Evolutionary conservation across 2,113 vertebrate species (phyloP), one percentile per base, ranked within the genome.

Genomic region (Mugil cephalus): DNA sequence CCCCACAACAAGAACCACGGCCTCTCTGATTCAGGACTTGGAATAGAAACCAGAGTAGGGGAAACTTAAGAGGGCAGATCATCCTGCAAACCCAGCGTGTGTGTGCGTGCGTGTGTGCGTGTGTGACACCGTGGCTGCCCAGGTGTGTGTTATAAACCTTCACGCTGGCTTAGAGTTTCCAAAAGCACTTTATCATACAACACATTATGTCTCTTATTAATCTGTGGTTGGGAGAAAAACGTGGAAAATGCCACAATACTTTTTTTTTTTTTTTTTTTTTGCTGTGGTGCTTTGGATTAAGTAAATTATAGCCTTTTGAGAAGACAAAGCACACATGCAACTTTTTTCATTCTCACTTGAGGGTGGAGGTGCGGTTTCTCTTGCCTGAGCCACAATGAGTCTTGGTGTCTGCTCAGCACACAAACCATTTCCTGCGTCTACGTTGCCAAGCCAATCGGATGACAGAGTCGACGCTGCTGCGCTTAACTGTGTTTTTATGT

Each of bases 361-460:
- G 90, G 83, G 74, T 80, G 81, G 88, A 85, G 77, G 82, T 90
- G 92, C 46, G 92, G 92, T 93, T 90, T 88, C 56, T 82, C 76
- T 53, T 19, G 74, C 79, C 80, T 85, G 46, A 8, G 85, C 87
- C 88, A 55, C 88, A 91, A 67, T 87, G 87, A 89, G 91, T 77
- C 90, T 80, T 79, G 46, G 85, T 86, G 91, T 91, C 89, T 92
- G 88, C 84, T 84, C 79, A 63, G 75, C 87, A 77, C 78, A 80
- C 59, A 87, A 90, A 90, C 89, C 86, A 86, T 89, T 94, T 93
- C 92, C 92, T 91, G 89, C 86, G 82, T 89, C 81, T 90, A 61
- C 73, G 5, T 53, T 10, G 74, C 66, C 76, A 58, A 85, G 70
- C 83, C 86, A 91, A 87, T 90, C 81, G 74, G 56, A 85, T 43